These are phyloP conservation scores for Patagioenas fasciata DNA, from an alignment of 2,113 vertebrate species.

Conservation along the genomic window DNA sequence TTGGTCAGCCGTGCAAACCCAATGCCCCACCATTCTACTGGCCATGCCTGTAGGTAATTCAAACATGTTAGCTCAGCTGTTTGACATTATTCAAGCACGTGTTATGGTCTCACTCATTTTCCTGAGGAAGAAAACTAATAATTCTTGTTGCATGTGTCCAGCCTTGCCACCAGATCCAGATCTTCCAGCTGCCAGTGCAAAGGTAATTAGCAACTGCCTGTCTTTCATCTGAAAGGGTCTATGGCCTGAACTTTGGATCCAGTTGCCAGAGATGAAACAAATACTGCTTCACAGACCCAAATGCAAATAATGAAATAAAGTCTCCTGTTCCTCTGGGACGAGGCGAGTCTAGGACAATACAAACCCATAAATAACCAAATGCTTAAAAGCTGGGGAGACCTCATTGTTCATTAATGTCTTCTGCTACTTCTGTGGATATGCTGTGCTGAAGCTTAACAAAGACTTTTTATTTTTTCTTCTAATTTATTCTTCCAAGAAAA, in stretches of 20 bases:
- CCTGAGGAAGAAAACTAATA: neutral
- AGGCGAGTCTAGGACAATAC: neutral
- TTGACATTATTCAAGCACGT: neutral
- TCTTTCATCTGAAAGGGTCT: neutral
- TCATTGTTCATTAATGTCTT: neutral
- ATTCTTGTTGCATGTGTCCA: neutral
- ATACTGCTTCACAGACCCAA: neutral
- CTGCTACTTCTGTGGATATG: neutral
- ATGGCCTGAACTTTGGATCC: neutral
- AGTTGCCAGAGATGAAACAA: neutral
- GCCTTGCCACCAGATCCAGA: neutral
- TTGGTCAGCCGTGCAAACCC: neutral
- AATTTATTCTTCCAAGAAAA: neutral
- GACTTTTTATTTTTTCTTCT: neutral
- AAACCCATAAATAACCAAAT: neutral
- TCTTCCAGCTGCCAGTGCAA: neutral
- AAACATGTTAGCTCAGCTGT: neutral
- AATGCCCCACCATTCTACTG: neutral
- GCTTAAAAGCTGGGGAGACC: neutral
- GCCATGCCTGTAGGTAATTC: neutral
- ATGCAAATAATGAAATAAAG: neutral
- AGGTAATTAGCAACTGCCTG: neutral
- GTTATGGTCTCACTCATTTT: neutral
- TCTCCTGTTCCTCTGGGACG: neutral
- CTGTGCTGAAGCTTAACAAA: neutral